Evolutionary conservation across 2,797 vertebrate genomes (phyloP).

Genomic region (Vultur gryphus): DNA sequence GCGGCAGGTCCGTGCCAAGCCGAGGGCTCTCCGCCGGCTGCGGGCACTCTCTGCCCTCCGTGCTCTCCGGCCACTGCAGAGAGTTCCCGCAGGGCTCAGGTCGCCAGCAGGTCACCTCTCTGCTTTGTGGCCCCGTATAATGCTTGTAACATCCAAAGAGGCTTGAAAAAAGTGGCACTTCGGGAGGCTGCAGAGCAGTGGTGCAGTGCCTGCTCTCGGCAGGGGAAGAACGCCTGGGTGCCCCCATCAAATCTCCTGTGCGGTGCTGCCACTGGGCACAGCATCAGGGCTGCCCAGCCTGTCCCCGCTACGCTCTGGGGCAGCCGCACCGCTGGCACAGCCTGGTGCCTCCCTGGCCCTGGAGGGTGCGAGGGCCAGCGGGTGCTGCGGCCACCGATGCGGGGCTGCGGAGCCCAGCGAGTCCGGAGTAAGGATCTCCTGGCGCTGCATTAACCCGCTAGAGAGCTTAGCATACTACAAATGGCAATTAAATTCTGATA

Average conservation of each 20-base stretch:
- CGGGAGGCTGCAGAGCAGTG: not conserved
- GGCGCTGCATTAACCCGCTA: not conserved
- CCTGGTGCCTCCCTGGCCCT: too few relatives aligned
- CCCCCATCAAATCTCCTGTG: accelerated
- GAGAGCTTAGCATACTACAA: not conserved
- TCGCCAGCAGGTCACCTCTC: accelerated
- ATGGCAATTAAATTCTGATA: not conserved
- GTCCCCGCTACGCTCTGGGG: accelerated
- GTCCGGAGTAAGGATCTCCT: not conserved
- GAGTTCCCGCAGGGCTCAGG: not conserved
- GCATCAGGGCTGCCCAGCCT: not conserved
- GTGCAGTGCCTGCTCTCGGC: not conserved
- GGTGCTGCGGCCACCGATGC: accelerated
- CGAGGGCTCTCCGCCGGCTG: accelerated
- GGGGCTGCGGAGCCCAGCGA: accelerated
- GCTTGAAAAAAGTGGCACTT: not conserved
- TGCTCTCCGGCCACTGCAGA: accelerated
- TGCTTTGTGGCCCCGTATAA: not conserved
- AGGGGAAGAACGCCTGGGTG: not conserved
- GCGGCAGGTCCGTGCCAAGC: accelerated
- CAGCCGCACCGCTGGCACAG: accelerated
- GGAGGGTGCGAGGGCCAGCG: accelerated
- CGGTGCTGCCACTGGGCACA: not conserved
- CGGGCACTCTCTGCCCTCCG: not conserved
- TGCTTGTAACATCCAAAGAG: not conserved